Evolutionary conservation across 2,113 vertebrate genomes (phyloP).

Genomic region (Calyptomena viridis): DNA sequence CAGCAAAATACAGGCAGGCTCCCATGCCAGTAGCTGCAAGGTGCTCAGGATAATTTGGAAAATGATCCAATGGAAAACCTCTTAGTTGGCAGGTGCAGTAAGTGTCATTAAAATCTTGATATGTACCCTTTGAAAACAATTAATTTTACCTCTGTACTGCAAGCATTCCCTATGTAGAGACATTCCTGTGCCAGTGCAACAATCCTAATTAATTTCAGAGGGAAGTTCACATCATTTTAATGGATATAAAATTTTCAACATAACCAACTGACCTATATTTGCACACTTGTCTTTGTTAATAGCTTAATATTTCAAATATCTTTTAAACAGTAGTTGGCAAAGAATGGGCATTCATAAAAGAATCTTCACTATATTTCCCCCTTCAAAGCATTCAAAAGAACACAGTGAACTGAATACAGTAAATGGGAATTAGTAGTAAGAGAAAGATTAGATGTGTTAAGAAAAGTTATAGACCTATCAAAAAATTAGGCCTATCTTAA

Average conservation of each 20-base stretch:
- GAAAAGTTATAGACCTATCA: not conserved
- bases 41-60: not conserved
- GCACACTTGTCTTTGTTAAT: not conserved
- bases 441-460: not conserved
- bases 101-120: not conserved
- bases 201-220: conserved; percentile 45
- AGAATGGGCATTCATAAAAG: not conserved
- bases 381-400: not conserved
- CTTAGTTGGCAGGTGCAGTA: not conserved
- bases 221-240: conserved; percentile 2
- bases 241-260: not conserved
- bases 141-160: not conserved
- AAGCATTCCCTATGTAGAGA: not conserved
- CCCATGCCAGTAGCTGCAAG: not conserved
- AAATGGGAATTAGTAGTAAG: not conserved
- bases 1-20: not conserved
- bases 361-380: not conserved
- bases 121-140: conserved; percentile 40
- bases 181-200: not conserved
- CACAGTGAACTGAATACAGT: not conserved
- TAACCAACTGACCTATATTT: not conserved
- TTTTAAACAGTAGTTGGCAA: not conserved
- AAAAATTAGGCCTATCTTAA: not conserved
- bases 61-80: not conserved
- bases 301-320: not conserved